Percentiles rank a stretch among this genome's conserved stretches.
Conservation (phyloP, 2,113 vertebrate genomes). For the Ramphastos sulfuratus region DNA sequence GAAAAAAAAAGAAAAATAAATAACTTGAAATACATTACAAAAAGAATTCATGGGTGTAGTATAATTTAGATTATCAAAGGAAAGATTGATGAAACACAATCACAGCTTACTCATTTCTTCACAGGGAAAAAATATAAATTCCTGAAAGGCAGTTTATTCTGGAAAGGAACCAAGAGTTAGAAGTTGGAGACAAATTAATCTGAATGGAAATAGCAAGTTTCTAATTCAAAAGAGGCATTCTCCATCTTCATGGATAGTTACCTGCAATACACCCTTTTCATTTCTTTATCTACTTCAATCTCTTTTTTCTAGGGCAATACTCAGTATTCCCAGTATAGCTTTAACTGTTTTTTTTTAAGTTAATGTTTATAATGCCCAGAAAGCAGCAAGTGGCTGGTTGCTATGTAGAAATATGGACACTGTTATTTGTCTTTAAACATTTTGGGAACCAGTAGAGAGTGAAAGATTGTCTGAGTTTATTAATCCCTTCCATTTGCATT, state of each 20-base stretch:
- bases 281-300: background rate
- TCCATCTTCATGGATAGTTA: background rate
- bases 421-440: background rate
- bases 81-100: background rate
- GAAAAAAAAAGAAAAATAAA: background rate
- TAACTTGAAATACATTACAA: background rate
- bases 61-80: background rate
- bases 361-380: background rate
- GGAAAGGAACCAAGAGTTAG: background rate
- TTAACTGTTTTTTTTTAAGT: background rate
- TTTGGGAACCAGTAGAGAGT: background rate
- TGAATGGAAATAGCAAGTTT: background rate
- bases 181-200: background rate
- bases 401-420: background rate
- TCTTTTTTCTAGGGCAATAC: background rate
- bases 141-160: background rate
- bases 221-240: fast-evolving
- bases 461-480: background rate
- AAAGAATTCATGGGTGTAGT: background rate
- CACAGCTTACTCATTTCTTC: background rate
- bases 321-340: background rate
- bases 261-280: background rate
- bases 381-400: background rate
- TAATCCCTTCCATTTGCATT: background rate
- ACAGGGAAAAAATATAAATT: background rate